Evolutionary conservation across 2,888 invertebrate species (phyloP), one percentile per base, ranked within the genome.

Genomic region (Pediacus dermestoides): DNA sequence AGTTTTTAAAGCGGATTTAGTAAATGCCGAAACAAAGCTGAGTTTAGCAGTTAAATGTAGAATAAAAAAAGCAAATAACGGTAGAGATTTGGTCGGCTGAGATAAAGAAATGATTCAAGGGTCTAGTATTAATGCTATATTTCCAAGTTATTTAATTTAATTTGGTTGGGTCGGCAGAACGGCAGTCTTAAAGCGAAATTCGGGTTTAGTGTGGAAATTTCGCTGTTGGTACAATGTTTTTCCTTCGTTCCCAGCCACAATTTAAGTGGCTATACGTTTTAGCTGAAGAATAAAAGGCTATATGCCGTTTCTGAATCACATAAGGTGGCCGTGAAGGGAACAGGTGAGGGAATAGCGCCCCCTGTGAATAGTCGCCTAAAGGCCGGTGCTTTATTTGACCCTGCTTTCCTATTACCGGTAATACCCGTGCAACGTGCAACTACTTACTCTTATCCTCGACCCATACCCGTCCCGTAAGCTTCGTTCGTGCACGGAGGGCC

Each of bases 361-460:
- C 14, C n/a, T 28, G 28, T 28, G 28, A 28, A 28, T 28, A 28
- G 28, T 28, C 28, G 10, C 14, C 28, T 28, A 28, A 28, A 28
- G 28, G 28, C 14, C 28, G 28, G 28, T 28, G 28, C 10, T 28
- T 23, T 28, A 28, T 28, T 28, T 28, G 28, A 28, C 28, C 28
- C 28, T 11, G 10, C 28, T 11, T 28, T 28, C 28, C 28, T 28
- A 28, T 28, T 28, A 28, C 28, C 28, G 28, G 28, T 28, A 28
- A 28, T 28, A 28, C 28, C 14, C 28, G 28, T 28, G 28, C 28
- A 28, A 28, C 28, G 28, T 28, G 28, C 14, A 28, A 28, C 28
- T 11, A 28, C 28, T 28, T 28, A 28, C n/a, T 28, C 12, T 28
- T 28, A 14, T 28, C 28, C 28, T 28, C 14, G 14, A 7, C n/a